These are phyloP conservation scores for Ectemnius continuus DNA, from an alignment of 2,888 invertebrate species.

Conservation along the genomic window DNA sequence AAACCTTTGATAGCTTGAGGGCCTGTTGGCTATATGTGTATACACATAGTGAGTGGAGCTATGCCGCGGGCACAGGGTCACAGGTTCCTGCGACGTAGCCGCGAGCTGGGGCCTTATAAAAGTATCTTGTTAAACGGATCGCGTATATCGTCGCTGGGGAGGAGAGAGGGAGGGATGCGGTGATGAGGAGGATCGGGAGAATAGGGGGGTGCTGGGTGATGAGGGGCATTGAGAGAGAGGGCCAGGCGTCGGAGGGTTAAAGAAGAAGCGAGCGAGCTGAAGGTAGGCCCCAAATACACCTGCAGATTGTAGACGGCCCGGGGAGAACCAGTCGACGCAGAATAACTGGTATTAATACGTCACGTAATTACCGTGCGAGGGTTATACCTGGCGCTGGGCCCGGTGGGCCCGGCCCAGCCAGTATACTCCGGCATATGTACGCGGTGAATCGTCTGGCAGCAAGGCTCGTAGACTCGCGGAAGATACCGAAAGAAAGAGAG, in stretches of 20 bases:
- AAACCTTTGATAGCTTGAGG: too few relatives aligned
- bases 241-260: not conserved
- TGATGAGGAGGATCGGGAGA: not conserved
- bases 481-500: slow-evolving; percentile 34
- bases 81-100: too few relatives aligned
- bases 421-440: slow-evolving; percentile 3
- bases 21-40: too few relatives aligned
- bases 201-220: not conserved
- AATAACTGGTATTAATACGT: slow-evolving; percentile 76
- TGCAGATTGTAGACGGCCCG: slow-evolving; percentile 66
- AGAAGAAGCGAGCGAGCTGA: slow-evolving; percentile 2
- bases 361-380: slow-evolving; percentile 73
- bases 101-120: slow-evolving; percentile 5
- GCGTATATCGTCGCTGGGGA: slow-evolving; percentile 17
- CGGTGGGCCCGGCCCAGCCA: slow-evolving; percentile 25
- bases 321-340: slow-evolving; percentile 71
- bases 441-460: slow-evolving; percentile 17
- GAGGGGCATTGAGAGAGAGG: not conserved
- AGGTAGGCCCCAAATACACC: slow-evolving; percentile 67
- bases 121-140: slow-evolving; percentile 19
- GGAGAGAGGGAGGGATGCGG: not conserved
- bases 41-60: too few relatives aligned
- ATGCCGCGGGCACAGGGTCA: too few relatives aligned
- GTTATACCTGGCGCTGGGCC: slow-evolving; percentile 52
- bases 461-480: slow-evolving; percentile 47